Evolutionary conservation across 1,140 invertebrate species (phyloP).

Genomic region (Drosophila lowei): DNA sequence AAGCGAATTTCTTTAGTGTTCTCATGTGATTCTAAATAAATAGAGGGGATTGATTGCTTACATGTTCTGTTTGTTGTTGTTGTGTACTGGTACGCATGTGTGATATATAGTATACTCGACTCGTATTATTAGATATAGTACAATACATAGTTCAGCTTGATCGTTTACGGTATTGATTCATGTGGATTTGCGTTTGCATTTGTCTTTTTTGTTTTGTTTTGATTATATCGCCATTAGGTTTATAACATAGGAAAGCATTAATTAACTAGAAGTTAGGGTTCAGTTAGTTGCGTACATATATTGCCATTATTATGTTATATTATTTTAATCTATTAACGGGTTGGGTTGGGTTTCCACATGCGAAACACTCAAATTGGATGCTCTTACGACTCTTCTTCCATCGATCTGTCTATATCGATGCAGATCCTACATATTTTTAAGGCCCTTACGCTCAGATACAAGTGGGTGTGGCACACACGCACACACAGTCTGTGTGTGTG

Average conservation of each 20-base stretch:
- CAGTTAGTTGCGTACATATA: conserved; percentile 59
- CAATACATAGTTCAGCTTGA: conserved; percentile 62
- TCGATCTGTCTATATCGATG: conserved; percentile 55
- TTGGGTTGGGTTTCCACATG: conserved; percentile 40
- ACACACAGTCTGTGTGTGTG: conserved; percentile 5
- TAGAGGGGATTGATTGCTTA: conserved; percentile 70
- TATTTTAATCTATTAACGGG: conserved; percentile 58
- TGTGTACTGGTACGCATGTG: conserved; percentile 36
- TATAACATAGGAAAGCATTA: conserved; percentile 77
- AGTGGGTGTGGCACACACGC: conserved; percentile 42
- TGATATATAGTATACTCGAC: conserved; percentile 61
- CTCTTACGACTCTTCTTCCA: conserved; percentile 7
- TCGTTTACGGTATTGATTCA: conserved; percentile 43
- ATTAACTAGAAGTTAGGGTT: conserved; percentile 68
- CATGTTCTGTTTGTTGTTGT: conserved; percentile 40
- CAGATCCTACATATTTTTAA: conserved; percentile 60
- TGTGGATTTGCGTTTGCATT: conserved; percentile 50
- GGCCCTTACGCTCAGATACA: conserved; percentile 77
- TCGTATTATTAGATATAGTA: conserved; percentile 51
- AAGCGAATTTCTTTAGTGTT: conserved; percentile 68
- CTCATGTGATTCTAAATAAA: conserved; percentile 69
- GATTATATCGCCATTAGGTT: conserved; percentile 77
- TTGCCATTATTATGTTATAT: conserved; percentile 56
- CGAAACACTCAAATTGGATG: conserved; percentile 35
- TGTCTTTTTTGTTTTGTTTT: conserved; percentile 63